These are phyloP conservation scores for Carabus problematicus DNA, from an alignment of 2,888 invertebrate species.

Conservation along the genomic window DNA sequence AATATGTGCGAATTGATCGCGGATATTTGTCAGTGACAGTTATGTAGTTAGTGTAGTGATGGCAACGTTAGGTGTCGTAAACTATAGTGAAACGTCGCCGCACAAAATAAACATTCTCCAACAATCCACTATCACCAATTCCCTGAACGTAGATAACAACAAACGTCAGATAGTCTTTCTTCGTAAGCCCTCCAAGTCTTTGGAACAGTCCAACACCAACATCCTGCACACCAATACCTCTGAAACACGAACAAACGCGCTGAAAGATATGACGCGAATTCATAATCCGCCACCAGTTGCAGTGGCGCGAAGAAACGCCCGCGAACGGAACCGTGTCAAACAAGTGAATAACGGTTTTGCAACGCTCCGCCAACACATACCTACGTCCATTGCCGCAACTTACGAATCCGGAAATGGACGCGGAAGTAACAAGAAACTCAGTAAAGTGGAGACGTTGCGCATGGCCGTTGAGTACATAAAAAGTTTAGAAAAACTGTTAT, in stretches of 20 bases:
- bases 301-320: slow-evolving; percentile 87
- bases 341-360: slow-evolving; percentile 93
- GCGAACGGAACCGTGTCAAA: slow-evolving; percentile 91
- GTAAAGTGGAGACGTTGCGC: slow-evolving; percentile 87
- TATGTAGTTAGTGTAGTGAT: slow-evolving; percentile 45
- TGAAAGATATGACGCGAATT: slow-evolving; percentile 49
- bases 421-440: slow-evolving; percentile 77
- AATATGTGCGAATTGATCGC: neutral
- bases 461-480: slow-evolving; percentile 92
- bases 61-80: slow-evolving; percentile 67
- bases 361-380: slow-evolving; percentile 85
- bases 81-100: slow-evolving; percentile 66
- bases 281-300: slow-evolving; percentile 74
- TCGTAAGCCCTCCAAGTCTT: neutral
- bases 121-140: slow-evolving; percentile 67
- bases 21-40: too few relatives aligned
- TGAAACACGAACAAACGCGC: slow-evolving; percentile 46
- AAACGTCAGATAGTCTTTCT: slow-evolving; percentile 5
- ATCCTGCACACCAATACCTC: slow-evolving; percentile 65
- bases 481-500: slow-evolving; percentile 77
- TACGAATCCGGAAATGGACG: slow-evolving; percentile 71
- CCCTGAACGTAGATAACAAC: slow-evolving; percentile 61
- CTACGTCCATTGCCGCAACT: slow-evolving; percentile 77
- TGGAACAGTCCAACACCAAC: neutral
- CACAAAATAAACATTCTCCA: slow-evolving; percentile 71